Percentiles rank a stretch among this genome's conserved stretches.
These are phyloP conservation scores for Nephrocerus scutellatus DNA, from an alignment of 2,888 invertebrate genomes.

Conservation along the genomic window DNA sequence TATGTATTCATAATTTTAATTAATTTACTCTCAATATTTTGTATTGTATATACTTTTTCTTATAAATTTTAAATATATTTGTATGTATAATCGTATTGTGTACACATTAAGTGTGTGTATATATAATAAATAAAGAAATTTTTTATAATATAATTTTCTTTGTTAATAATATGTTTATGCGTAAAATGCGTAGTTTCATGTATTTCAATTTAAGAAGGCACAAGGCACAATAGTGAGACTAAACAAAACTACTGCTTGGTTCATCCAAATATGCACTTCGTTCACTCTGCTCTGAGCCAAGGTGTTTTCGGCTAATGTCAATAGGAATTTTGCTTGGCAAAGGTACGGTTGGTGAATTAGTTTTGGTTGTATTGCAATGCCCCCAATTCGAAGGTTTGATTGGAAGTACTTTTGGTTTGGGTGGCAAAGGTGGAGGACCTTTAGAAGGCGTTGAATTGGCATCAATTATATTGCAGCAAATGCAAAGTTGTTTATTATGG, in stretches of 20 bases:
- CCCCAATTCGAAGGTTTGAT: constrained; percentile 58
- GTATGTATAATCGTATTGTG: no score
- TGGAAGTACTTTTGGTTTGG: constrained; percentile 65
- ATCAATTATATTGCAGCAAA: constrained; percentile 25
- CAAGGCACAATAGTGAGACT: constrained; percentile 26
- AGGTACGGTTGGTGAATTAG: constrained; percentile 17
- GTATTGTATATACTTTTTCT: no score
- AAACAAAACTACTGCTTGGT: constrained; percentile 61
- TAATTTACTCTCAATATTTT: no score
- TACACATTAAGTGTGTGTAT: no score
- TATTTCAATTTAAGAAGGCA: no score
- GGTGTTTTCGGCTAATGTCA: constrained; percentile 34
- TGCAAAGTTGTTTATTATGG: constrained; percentile 11
- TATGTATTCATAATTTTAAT: no score
- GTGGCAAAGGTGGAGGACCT: constrained; percentile 64
- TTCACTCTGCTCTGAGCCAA: constrained; percentile 29
- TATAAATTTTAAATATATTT: no score
- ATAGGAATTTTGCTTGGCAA: constrained; percentile 29
- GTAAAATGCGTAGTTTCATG: no score
- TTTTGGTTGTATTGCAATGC: constrained; percentile 20
- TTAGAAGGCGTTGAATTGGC: constrained; percentile 24
- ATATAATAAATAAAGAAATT: no score
- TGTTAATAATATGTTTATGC: no score
- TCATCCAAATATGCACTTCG: constrained; percentile 55
- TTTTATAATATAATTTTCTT: no score